Evolutionary conservation across 2,113 vertebrate species (phyloP), one percentile per base, ranked within the genome.

Genomic region (Trichomycterus rosablanca): DNA sequence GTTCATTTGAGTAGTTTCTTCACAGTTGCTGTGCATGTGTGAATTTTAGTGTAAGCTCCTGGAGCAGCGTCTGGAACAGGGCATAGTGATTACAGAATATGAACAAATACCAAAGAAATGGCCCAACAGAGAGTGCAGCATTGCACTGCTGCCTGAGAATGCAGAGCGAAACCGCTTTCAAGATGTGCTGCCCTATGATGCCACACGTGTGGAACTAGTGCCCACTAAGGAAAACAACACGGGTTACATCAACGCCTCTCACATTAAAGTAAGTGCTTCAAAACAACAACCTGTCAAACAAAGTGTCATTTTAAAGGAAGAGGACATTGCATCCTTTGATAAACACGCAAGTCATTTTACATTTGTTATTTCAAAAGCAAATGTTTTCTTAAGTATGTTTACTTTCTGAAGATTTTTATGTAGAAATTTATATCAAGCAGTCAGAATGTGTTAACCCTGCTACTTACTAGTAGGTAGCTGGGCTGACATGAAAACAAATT

Each of bases 171-270:
- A 99, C 74, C 85, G 96, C 2, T 97, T 98, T 81, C 92, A 93
- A 34, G 96, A 99, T 0, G 94, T 97, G 5, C 88, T 99, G 67
- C 96, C 96, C 1, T 98, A 98, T 0, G 94, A 99, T 4, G 88
- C 90, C 7, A 89, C 88, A 7, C 86, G 95, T 1, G 93, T 99
- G 68, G 96, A 98, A 78, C 78, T 99, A 70, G 92, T 98, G 44
- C 96, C 96, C 70, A 99, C 94, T 46, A 98, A 98, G 78, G 96
- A 99, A 67, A 99, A 99, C 76, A 98, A 97, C 74, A 99, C 93
- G 0, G 96, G 96, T 19, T 99, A 99, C 80, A 94, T 99, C 81
- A 99, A 99, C 0, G 96, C 95, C 0, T 99, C 95, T 0, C 93
- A 97, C 54, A 80, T 99, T 44, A 93, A 83, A 87, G 96, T 98